These are phyloP conservation scores for Heterohyrax brucei DNA, from an alignment of 2,797 vertebrate species.

Conservation along the genomic window DNA sequence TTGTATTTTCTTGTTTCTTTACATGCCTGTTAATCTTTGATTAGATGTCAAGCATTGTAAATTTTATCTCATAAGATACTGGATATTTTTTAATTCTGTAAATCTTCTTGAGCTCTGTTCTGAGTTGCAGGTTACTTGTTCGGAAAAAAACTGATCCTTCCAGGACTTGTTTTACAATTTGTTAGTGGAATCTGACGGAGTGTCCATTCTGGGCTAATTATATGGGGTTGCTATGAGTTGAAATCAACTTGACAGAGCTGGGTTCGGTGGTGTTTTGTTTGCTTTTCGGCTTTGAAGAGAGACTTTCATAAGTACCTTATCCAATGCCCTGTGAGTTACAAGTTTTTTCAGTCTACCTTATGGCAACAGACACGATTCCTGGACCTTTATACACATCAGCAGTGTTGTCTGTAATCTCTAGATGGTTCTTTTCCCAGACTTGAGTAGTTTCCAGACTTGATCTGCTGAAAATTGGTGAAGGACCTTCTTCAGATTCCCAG, in stretches of 20 bases:
- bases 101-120: neutral
- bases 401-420: neutral
- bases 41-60: too few species aligned
- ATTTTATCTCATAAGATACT: too few species aligned
- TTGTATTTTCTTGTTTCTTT: neutral
- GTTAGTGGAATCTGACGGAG: neutral
- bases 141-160: neutral
- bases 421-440: neutral
- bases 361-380: neutral
- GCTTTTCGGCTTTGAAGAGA: neutral
- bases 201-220: neutral
- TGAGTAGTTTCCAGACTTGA: neutral
- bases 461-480: neutral
- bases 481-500: rapidly evolving
- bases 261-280: too few species aligned
- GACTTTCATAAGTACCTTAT: neutral
- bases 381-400: rapidly evolving
- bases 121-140: neutral
- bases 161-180: neutral
- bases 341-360: neutral
- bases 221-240: too few species aligned
- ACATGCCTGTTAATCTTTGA: neutral
- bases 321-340: neutral
- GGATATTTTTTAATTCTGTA: conserved; percentile 4
- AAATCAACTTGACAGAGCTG: too few species aligned